Percentiles rank a stretch among this genome's conserved stretches.
These are phyloP conservation scores for Aphis gossypii DNA, from an alignment of 1,140 invertebrate species.

Conservation along the genomic window DNA sequence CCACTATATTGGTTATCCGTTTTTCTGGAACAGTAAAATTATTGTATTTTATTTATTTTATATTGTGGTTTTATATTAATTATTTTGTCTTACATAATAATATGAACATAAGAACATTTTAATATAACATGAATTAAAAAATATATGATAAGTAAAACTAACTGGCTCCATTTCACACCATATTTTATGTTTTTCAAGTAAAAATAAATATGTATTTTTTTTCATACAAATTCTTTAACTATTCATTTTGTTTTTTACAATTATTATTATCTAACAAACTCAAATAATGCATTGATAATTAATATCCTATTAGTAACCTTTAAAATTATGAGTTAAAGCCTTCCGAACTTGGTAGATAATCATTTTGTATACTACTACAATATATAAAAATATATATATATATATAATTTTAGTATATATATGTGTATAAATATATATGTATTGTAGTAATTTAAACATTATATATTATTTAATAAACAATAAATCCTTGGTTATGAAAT, in stretches of 20 bases:
- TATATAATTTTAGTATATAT: background rate
- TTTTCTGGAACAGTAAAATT: background rate
- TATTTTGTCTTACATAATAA: background rate
- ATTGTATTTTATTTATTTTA: slow-evolving; percentile 5
- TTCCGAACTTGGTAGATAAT: slow-evolving; percentile 13
- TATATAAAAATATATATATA: background rate
- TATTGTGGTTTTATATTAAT: background rate
- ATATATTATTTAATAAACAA: slow-evolving; percentile 45
- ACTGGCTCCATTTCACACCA: background rate
- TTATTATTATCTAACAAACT: slow-evolving; percentile 14
- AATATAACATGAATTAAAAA: slow-evolving; percentile 15
- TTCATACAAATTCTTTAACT: background rate
- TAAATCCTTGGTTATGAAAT: slow-evolving; percentile 28
- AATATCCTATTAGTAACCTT: background rate
- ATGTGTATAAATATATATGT: background rate
- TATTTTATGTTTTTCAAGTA: slow-evolving; percentile 18
- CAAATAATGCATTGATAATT: background rate
- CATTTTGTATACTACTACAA: slow-evolving; percentile 36
- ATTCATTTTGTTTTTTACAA: slow-evolving; percentile 8
- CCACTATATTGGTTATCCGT: background rate
- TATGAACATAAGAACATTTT: background rate
- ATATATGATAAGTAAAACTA: background rate
- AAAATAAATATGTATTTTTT: background rate
- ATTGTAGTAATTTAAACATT: slow-evolving; percentile 33
- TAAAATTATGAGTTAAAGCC: slow-evolving; percentile 24